These are phyloP conservation scores for Bombus confusus DNA, from an alignment of 1,140 invertebrate genomes.

Conservation along the genomic window DNA sequence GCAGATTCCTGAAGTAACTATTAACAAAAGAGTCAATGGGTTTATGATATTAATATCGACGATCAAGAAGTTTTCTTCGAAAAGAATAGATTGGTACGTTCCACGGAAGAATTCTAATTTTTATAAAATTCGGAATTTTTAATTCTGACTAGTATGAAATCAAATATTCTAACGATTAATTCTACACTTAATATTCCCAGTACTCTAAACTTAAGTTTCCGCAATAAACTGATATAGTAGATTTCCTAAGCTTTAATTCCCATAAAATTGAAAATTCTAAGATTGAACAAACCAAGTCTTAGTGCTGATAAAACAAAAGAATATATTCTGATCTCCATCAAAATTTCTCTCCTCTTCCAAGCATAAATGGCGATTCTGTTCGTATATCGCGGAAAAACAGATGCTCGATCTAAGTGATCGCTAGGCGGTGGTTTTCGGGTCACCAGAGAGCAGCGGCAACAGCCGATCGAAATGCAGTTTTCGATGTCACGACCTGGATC, in stretches of 20 bases:
- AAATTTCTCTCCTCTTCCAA: too few relatives aligned
- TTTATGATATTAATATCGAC: neutral
- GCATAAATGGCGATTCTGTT: neutral
- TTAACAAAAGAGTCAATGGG: neutral
- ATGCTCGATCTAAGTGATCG: constrained; percentile 15
- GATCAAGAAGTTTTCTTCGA: neutral
- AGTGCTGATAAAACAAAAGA: too few relatives aligned
- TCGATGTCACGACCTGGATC: constrained; percentile 72
- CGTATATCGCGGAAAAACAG: neutral
- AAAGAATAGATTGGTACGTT: neutral
- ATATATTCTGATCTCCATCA: neutral
- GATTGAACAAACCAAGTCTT: too few relatives aligned
- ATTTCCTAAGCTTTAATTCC: too few relatives aligned
- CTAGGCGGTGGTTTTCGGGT: constrained; percentile 61
- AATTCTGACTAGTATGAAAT: too few relatives aligned
- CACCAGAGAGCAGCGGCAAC: constrained; percentile 66
- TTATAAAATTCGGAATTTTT: neutral
- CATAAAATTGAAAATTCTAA: too few relatives aligned
- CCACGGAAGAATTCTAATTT: neutral
- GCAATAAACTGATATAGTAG: too few relatives aligned
- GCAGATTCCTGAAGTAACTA: neutral
- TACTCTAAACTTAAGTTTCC: too few relatives aligned
- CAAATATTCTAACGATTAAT: too few relatives aligned
- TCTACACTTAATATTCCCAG: too few relatives aligned
- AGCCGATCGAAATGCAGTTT: constrained; percentile 73